Base-by-base conservation (phyloP, 2,113 vertebrate species). In the Lipophrys pholis region DNA sequence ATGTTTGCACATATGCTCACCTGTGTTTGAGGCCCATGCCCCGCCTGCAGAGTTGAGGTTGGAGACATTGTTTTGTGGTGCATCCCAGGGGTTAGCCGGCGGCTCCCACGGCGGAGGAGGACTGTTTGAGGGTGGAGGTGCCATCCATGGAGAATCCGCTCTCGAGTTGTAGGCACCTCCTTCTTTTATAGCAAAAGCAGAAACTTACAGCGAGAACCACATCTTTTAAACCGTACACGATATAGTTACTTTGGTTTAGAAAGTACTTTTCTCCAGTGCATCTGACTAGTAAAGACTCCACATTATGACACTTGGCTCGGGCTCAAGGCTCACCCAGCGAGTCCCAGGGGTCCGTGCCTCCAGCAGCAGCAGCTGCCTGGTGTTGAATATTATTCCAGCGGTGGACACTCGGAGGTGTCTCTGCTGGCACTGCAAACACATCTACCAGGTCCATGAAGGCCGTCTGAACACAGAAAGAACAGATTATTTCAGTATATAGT, bases 371-470 rank as follows among this genome's bases (percentile, higher is more conserved):
- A 39, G 78, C 76, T 35, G 87, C 73, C 66, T 73, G 80, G 14
- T 65, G 73, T 39, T 74, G 54, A 6, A 21, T 15, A 11, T 83
- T 86, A 56, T 79, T 89, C 93, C 94, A 93, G 30, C 15, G 67
- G 6, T 54, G 75, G 51, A 76, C 78, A 67, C 65, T 66, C 11
- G 66, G 80, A 16, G 95, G 90, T 5, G 40, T 76, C 50, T 91
- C 93, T 38, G 91, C 56, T 0, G 80, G 89, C 0, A 95, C 90
- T 48, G 93, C 91, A 0, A 99, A 99, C 90, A 99, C 92, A 86
- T 99, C 97, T 43, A 94, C 95, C 81, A 99, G 93, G 85, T 99
- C 97, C 94, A 96, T 88, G 88, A 97, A 94, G 78, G 96, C 94
- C 9, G 97, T 96, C 96, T 99, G 93, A 55, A 46, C 81, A 86